Evolutionary conservation across 2,888 invertebrate species (phyloP).

Genomic region (Dicroscelio sp.): DNA sequence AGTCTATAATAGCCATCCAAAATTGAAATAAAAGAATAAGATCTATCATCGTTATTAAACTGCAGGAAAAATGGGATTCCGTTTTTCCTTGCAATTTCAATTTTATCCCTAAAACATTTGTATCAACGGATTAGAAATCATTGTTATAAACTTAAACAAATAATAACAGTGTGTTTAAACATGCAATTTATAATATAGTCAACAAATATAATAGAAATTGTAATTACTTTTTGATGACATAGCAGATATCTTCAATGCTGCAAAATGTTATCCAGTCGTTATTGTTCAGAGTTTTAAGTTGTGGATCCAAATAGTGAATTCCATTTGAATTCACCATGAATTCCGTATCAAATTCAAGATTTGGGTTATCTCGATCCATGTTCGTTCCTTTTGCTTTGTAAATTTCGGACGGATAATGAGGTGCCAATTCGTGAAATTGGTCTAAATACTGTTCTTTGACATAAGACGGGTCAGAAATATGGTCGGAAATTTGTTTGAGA

Average conservation of each 20-base stretch:
- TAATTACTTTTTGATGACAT: conserved; percentile 93
- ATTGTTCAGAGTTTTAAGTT: no score
- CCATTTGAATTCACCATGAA: conserved; percentile 91
- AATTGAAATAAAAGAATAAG: conserved; percentile 96
- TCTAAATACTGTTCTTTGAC: conserved; percentile 96
- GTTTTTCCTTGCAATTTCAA: conserved; percentile 95
- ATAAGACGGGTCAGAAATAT: conserved; percentile 94
- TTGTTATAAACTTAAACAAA: no score
- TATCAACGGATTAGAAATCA: no score
- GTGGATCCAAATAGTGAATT: conserved; percentile 88
- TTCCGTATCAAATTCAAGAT: conserved; percentile 95
- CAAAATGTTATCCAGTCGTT: conserved; percentile 92
- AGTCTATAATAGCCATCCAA: conserved; percentile 97
- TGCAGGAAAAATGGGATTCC: conserved; percentile 96
- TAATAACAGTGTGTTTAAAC: no score
- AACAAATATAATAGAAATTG: conserved; percentile 21
- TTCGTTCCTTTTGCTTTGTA: conserved; percentile 92
- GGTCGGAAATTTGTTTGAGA: conserved; percentile 93
- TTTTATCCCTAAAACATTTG: conserved; percentile 92
- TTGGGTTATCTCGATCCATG: conserved; percentile 92
- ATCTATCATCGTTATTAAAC: conserved; percentile 93
- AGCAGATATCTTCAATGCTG: conserved; percentile 96
- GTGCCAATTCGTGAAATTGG: conserved; percentile 95
- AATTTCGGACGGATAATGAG: conserved; percentile 96
- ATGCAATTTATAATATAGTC: neutral